Evolutionary conservation across 2,113 vertebrate genomes (phyloP).

Genomic region (Mohoua ochrocephala): DNA sequence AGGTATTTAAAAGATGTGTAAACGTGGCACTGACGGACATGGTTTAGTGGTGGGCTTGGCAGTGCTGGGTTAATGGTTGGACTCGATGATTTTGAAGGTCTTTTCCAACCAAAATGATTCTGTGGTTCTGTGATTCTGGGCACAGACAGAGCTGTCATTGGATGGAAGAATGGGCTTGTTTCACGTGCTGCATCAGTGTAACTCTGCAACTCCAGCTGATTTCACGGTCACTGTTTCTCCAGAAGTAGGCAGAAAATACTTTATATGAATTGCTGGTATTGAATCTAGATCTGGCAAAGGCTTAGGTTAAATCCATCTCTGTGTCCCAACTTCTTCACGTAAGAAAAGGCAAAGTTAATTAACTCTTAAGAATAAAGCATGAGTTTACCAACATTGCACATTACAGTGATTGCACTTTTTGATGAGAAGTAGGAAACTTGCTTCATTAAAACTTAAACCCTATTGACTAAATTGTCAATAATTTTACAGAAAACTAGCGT

Average conservation of each 20-base stretch:
- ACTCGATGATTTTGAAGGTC: rapidly evolving
- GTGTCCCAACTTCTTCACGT: background rate
- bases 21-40: rapidly evolving
- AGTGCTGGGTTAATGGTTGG: background rate
- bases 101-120: background rate
- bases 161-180: background rate
- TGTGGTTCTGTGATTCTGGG: background rate
- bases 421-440: background rate
- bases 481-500: background rate
- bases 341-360: background rate
- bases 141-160: background rate
- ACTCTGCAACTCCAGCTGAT: background rate
- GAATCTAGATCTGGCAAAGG: background rate
- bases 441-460: background rate
- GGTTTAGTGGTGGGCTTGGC: background rate
- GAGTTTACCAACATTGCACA: background rate
- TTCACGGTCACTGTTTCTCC: background rate
- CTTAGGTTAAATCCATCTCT: background rate
- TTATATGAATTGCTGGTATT: background rate
- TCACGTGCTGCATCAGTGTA: background rate
- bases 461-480: background rate
- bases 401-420: background rate
- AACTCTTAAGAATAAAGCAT: background rate
- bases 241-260: background rate
- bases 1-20: rapidly evolving